Base-by-base conservation (phyloP, 2,113 vertebrate genomes). In the Oriolus oriolus region DNA sequence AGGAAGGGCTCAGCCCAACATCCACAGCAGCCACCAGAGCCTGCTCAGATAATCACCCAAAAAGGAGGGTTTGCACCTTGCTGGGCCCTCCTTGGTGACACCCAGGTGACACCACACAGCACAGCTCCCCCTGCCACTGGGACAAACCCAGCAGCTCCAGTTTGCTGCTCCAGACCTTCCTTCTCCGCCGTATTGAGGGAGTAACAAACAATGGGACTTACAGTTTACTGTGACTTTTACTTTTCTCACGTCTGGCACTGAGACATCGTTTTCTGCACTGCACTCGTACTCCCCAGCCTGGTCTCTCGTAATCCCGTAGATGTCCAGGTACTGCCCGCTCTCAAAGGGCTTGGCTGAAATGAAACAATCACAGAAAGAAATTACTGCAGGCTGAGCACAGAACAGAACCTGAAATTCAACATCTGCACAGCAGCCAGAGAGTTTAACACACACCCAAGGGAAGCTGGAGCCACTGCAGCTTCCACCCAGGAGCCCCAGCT, bases 281-380 rank as follows among this genome's bases (percentile, higher is more conserved):
- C 99, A 99, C 89, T 99, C 99, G 6, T 99, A 99, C 65, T 99
- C 98, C 59, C 99, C 99, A 33, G 99, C 98, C 96, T 99, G 99
- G 98, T 99, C 99, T 69, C 99, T 98, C 22, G 98, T 99, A 85
- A 99, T 99, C 24, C 98, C 98, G 2, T 98, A 99, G 98, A 99
- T 99, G 98, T 99, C 99, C 96, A 99, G 98, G 98, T 99, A 99
- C 95, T 99, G 99, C 16, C 99, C 99, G 3, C 97, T 99, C 97
- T 99, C 99, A 93, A 99, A 98, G 84, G 99, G 99, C 96, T 98
- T 99, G 88, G 99, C 99, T 99, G 97, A 5, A 93, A 98, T 8
- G 94, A 89, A 92, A 83, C 4, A 78, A 80, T 6, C 37, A 75
- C 44, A 78, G 76, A 26, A 19, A 61, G 69, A 13, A 49, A 42